These are phyloP conservation scores for Trypoxylus dichotomus DNA, from an alignment of 1,140 invertebrate genomes.

Conservation along the genomic window DNA sequence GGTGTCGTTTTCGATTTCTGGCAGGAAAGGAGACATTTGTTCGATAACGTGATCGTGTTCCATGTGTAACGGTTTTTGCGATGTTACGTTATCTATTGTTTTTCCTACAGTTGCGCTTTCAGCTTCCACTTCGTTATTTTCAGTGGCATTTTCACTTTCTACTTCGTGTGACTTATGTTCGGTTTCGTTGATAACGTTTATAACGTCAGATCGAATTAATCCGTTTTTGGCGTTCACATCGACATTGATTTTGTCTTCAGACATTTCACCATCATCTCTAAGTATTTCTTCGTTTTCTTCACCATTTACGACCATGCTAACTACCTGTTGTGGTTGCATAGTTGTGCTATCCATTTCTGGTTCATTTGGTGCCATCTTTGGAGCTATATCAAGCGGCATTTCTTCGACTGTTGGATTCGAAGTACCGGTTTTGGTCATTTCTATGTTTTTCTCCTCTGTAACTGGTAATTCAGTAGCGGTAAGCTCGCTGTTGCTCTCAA, in stretches of 20 bases:
- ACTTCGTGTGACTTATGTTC: background rate
- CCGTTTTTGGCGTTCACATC: background rate
- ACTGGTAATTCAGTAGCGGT: too few species aligned
- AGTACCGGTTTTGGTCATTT: too few species aligned
- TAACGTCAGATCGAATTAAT: background rate
- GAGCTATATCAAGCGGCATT: too few species aligned
- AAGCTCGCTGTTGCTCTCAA: too few species aligned
- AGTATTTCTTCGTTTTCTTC: too few species aligned
- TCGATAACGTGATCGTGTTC: constrained; percentile 33
- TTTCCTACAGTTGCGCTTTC: background rate
- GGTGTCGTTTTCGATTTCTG: constrained; percentile 63
- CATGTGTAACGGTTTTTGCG: background rate
- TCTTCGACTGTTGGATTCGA: too few species aligned
- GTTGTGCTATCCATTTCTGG: background rate
- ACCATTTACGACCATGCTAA: background rate
- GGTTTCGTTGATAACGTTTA: background rate
- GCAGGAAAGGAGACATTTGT: constrained; percentile 66
- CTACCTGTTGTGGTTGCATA: background rate
- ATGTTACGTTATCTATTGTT: background rate
- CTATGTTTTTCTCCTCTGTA: too few species aligned
- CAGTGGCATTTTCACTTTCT: constrained; percentile 4
- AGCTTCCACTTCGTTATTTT: constrained; percentile 2
- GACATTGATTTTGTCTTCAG: background rate
- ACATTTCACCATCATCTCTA: too few species aligned
- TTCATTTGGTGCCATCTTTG: too few species aligned